Evolutionary conservation across 2,113 vertebrate genomes (phyloP).

Genomic region (rabbit (Oryctolagus cuniculus)): DNA sequence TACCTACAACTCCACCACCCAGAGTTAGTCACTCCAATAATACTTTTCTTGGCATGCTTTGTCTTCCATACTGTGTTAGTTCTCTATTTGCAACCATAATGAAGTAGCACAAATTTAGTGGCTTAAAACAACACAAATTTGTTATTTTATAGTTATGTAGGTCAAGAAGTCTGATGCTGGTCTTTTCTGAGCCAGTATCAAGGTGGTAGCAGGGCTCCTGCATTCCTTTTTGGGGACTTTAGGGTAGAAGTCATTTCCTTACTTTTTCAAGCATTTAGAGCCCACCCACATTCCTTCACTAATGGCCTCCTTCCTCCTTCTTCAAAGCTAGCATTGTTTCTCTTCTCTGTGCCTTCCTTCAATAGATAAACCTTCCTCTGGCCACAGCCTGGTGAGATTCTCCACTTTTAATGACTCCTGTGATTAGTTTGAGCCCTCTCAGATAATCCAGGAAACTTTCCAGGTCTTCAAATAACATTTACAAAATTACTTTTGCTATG

Average conservation of each 20-base stretch:
- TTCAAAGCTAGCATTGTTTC: constrained; percentile 13
- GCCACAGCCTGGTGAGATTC: neutral
- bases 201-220: neutral
- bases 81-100: constrained; percentile 19
- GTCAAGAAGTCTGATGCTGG: neutral
- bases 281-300: neutral
- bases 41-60: constrained; percentile 30
- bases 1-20: neutral
- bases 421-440: neutral
- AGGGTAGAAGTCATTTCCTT: neutral
- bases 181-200: constrained; percentile 6
- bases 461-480: constrained; percentile 19
- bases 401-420: neutral
- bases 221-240: neutral
- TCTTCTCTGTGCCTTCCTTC: neutral
- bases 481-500: neutral
- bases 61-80: neutral
- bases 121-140: constrained; percentile 12
- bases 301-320: neutral
- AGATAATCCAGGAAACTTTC: neutral
- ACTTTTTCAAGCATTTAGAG: neutral
- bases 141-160: neutral
- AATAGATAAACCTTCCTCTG: neutral
- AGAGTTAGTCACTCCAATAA: neutral
- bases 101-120: neutral